Conservation (phyloP, 2,797 vertebrate species). For the Taeniopygia guttata region DNA sequence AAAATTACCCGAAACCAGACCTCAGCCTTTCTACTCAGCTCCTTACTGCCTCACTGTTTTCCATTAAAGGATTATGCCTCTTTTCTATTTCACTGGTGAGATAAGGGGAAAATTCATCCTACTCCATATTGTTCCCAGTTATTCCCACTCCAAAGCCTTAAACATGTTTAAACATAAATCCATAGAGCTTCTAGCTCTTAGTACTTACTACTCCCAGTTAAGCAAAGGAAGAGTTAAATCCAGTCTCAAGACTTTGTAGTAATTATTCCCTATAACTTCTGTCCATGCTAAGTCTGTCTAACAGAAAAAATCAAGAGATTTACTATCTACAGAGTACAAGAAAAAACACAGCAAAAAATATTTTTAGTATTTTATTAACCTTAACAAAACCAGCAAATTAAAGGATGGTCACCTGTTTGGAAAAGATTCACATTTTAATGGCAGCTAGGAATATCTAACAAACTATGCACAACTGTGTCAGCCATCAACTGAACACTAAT, state of each 20-base stretch:
- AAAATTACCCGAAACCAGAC: not conserved
- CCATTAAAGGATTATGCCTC: not conserved
- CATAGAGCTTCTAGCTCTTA: not conserved
- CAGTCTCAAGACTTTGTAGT: not conserved
- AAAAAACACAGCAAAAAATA: not conserved
- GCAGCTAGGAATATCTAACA: not conserved
- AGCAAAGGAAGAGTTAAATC: not conserved
- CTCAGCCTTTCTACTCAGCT: not conserved
- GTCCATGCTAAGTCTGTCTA: not conserved
- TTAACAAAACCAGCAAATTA: not conserved
- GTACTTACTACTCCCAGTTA: not conserved
- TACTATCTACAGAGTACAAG: not conserved
- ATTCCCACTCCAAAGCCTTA: not conserved
- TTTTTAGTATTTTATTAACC: conserved; percentile 68
- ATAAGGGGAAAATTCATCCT: not conserved
- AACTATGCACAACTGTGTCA: conserved; percentile 22
- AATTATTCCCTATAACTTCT: not conserved
- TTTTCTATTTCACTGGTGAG: not conserved
- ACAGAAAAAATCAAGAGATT: not conserved
- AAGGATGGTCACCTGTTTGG: not conserved
- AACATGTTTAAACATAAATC: not conserved
- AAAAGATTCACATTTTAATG: not conserved
- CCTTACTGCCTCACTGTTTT: not conserved
- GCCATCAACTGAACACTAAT: conserved; percentile 66
- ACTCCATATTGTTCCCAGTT: not conserved